Evolutionary conservation across 37 sponge, comb jelly and placozoan genomes (phyloP).

Genomic region (Aplysina aerophoba): DNA sequence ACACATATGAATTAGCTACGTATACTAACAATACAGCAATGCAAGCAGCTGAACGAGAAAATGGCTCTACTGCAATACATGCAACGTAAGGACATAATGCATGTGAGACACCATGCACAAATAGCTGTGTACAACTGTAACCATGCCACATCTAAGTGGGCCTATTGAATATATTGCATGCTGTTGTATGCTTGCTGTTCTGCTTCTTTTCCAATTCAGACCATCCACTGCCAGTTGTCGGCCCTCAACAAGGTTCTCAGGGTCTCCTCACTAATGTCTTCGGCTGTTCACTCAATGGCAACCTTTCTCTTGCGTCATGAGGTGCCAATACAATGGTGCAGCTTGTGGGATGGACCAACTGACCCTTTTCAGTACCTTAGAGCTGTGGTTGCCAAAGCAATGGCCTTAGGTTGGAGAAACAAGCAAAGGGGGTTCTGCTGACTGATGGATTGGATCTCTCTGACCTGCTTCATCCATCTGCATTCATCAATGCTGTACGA

Average conservation of each 20-base stretch:
- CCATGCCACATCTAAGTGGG: too few species aligned
- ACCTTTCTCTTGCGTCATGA: conserved; percentile 71
- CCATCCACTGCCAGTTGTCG: conserved; percentile 75
- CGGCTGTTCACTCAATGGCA: conserved; percentile 72
- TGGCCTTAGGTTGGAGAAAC: conserved; percentile 90
- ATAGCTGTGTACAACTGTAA: too few species aligned
- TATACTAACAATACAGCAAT: too few species aligned
- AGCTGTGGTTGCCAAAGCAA: conserved; percentile 79
- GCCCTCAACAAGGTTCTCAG: conserved; percentile 83
- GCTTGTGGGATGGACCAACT: conserved; percentile 90
- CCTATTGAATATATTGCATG: too few species aligned
- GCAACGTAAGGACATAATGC: too few species aligned
- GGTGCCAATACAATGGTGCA: conserved; percentile 83
- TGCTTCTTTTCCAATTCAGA: conserved; percentile 20
- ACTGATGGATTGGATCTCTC: conserved; percentile 79
- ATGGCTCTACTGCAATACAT: too few species aligned
- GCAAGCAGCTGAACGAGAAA: too few species aligned
- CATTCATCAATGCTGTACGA: conserved; percentile 96
- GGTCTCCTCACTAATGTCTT: conserved; percentile 78
- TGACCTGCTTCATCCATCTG: conserved; percentile 90
- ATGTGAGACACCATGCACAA: too few species aligned
- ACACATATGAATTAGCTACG: too few species aligned
- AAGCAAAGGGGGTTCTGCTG: conserved; percentile 57
- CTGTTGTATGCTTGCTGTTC: too few species aligned
- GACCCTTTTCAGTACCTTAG: conserved; percentile 84